Evolutionary conservation across 1,140 invertebrate genomes (phyloP), one percentile per base, ranked within the genome.

Genomic region (Patella vulgata): DNA sequence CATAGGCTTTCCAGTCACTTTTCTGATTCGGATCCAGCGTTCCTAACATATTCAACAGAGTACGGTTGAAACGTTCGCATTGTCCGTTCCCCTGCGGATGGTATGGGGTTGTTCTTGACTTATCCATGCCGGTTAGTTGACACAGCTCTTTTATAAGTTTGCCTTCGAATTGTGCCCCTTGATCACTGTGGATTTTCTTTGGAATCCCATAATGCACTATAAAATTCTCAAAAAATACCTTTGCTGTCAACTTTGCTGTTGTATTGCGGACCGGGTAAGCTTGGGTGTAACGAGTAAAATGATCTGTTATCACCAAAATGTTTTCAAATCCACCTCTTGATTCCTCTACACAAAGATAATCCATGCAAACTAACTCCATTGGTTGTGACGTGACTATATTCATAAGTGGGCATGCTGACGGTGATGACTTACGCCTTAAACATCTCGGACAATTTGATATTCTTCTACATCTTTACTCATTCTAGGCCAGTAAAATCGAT

Each of bases 271-370:
- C 59, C 11, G 60, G 56, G 21, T 53, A 31, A 8, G 59, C 66
- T 19, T 63, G 54, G 1, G 40, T 52, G 52, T 55, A 59, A 21
- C 44, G 12, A 14, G 62, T 68, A 33, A 68, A 58, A 46, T 64
- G 66, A 31, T 68, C 48, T 19, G 66, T 68, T 5, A 59, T 59
- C 12, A 64, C 66, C n/a, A 68, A 33, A 21, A 63, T 59, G n/a
- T n/a, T n/a, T n/a, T n/a, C n/a, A n/a, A n/a, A n/a, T n/a, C n/a
- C n/a, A n/a, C n/a, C n/a, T n/a, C 23, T 69, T 12, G 33, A 54
- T 21, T 4, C 54, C 25, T 65, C 56, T n/a, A 68, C 40, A 21
- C 51, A 30, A 1, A 69, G 50, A 58, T 46, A 69, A 39, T 66
- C 62, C 30, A 61, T 61, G 25, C 46, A 69, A 1, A 69, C 63